These are phyloP conservation scores for Vandiemenella viatica DNA, from an alignment of 2,888 invertebrate species.

Conservation along the genomic window DNA sequence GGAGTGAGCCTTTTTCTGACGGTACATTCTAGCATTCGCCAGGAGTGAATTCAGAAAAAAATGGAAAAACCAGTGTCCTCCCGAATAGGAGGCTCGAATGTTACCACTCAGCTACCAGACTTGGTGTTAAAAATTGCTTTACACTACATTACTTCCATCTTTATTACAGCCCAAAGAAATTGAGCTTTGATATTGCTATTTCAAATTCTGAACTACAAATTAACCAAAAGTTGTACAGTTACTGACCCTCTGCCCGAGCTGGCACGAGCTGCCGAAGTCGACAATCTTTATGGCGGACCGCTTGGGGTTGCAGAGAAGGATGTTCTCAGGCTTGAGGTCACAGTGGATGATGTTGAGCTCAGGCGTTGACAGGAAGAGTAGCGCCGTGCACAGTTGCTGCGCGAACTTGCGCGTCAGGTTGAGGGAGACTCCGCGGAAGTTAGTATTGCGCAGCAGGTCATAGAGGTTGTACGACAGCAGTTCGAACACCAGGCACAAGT, in stretches of 20 bases:
- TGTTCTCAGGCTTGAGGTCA: slow-evolving; percentile 99
- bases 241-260: slow-evolving; percentile 94
- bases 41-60: too few species aligned
- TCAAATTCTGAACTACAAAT: too few species aligned
- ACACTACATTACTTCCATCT: too few species aligned
- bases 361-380: slow-evolving; percentile 96
- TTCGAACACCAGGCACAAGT: slow-evolving; percentile 99
- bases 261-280: slow-evolving; percentile 99
- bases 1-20: too few species aligned
- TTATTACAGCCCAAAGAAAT: too few species aligned
- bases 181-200: too few species aligned
- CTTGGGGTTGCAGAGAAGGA: slow-evolving; percentile 98
- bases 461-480: slow-evolving; percentile 98
- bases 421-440: slow-evolving; percentile 97
- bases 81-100: too few species aligned
- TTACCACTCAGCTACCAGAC: too few species aligned
- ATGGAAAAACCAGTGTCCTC: too few species aligned
- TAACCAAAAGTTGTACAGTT: too few species aligned
- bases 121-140: too few species aligned
- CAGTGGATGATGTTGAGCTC: slow-evolving; percentile 99
- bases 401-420: slow-evolving; percentile 99
- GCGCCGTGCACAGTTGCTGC: slow-evolving; percentile 97
- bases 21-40: too few species aligned
- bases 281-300: slow-evolving; percentile 99
- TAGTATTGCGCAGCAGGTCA: slow-evolving; percentile 97